Percentiles rank a stretch among this genome's conserved stretches.
These are phyloP conservation scores for Megalonaias nervosa DNA, from an alignment of 1,140 invertebrate species.

Conservation along the genomic window DNA sequence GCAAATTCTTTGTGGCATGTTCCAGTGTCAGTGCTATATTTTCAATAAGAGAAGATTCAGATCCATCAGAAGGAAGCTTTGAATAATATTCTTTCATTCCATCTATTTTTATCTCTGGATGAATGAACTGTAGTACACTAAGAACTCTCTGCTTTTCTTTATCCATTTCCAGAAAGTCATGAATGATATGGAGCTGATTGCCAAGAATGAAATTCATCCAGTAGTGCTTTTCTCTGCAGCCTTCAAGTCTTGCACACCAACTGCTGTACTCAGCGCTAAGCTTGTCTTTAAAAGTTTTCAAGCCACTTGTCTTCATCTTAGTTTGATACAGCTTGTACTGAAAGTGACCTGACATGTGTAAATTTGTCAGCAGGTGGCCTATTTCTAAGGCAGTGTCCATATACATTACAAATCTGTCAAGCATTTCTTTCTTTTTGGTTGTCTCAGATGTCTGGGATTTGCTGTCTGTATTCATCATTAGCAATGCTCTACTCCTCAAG, in stretches of 20 bases:
- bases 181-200: background rate
- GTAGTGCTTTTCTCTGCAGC: slow-evolving; percentile 8
- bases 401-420: slow-evolving; percentile 21
- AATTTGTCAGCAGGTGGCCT: background rate
- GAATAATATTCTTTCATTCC: background rate
- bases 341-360: slow-evolving; percentile 30
- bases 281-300: background rate
- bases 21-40: no score
- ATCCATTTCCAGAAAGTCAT: background rate
- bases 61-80: background rate
- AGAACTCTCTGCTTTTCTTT: background rate
- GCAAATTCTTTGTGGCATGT: no score
- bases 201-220: slow-evolving; percentile 30
- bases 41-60: background rate
- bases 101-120: background rate
- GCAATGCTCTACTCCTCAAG: slow-evolving; percentile 28
- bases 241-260: background rate
- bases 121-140: slow-evolving; percentile 11
- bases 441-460: no score
- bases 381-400: slow-evolving; percentile 23
- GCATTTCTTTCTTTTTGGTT: no score
- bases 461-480: no score
- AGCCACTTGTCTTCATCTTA: background rate
- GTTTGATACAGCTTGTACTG: background rate
- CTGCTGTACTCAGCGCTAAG: background rate